Evolutionary conservation across 2,888 invertebrate species (phyloP), one percentile per base, ranked within the genome.

Genomic region (Periphyllus acericola): DNA sequence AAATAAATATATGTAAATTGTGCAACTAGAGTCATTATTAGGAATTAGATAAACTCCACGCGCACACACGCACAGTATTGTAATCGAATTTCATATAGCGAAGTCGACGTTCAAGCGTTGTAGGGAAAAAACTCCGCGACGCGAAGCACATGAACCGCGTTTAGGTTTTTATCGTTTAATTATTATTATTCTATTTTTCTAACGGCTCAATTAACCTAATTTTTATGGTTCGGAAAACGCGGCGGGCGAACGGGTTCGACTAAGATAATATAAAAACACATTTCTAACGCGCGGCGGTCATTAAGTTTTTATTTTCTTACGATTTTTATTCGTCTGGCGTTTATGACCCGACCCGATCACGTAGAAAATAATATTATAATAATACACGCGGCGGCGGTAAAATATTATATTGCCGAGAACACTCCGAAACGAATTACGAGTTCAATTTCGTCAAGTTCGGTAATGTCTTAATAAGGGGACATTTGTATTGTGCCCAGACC

Each of bases 181-280:
- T 74, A 34, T 40, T 60, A 36, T 36, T 36, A 5, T 36, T 19
- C 52, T 3, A 32, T 32, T 82, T 74, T 79, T 60, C 25, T 40
- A 83, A 83, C 83, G 60, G 60, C 36, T 74, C 29, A 74, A 74
- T 74, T 74, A 83, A 74, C 55, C 83, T 83, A 74, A 83, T 60
- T 60, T 83, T 74, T 55, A 72, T 72, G 34, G 52, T 25, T 55
- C n/a, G 19, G 55, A 25, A 82, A 19, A 25, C 68, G 29, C 17
- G 60, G 60, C n/a, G 19, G 19, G 25, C 40, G 46, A 72, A 29
- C 52, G 71, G 21, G 60, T 25, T 8, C 60, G 3, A 60, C 9
- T 46, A 11, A 46, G 46, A 46, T 46, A 46, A 46, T 46, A 46
- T 46, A 46, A 3, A 46, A 46, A 46, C 14, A 34, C n/a, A 0